A percentile compares a stretch with the other conserved stretches of the same genome.
Evolutionary conservation across 2,113 vertebrate genomes (phyloP).

Genomic region (Hemichromis elongatus): DNA sequence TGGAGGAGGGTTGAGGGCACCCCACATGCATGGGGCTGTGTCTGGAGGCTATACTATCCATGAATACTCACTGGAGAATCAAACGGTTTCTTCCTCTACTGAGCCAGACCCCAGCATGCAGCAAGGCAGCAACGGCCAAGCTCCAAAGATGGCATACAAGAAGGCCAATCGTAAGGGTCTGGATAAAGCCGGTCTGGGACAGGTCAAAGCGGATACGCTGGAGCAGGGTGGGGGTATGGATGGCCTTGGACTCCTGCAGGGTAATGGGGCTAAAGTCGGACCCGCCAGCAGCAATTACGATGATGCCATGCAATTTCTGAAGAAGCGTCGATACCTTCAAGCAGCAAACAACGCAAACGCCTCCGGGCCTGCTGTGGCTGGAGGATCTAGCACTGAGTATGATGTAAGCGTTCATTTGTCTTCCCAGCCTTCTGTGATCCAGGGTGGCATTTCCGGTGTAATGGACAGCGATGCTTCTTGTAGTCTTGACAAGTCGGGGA

Average conservation of each 20-base stretch:
- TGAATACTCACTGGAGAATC: conserved; percentile 84
- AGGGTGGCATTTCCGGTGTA: conserved; percentile 83
- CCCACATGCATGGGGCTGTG: conserved; percentile 61
- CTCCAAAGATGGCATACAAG: conserved; percentile 92
- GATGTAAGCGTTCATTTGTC: conserved; percentile 85
- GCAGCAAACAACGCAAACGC: conserved; percentile 68
- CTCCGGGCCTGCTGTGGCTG: neutral
- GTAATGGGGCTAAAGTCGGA: conserved; percentile 77
- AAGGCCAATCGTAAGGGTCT: conserved; percentile 84
- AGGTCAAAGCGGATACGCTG: conserved; percentile 75
- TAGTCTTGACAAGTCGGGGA: conserved; percentile 90
- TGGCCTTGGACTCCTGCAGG: conserved; percentile 82
- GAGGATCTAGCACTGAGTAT: conserved; percentile 78
- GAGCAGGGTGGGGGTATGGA: conserved; percentile 77
- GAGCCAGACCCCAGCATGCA: conserved; percentile 83
- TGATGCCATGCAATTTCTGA: conserved; percentile 98
- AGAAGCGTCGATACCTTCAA: conserved; percentile 94
- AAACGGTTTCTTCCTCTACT: conserved; percentile 79
- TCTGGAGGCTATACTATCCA: conserved; percentile 76
- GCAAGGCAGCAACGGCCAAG: conserved; percentile 78
- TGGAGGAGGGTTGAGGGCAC: conserved; percentile 3
- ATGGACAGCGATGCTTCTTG: conserved; percentile 84
- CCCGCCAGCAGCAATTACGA: conserved; percentile 89
- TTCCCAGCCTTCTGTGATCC: conserved; percentile 87
- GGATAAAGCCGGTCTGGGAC: conserved; percentile 80